phyloP scores from a whole-genome alignment of 1,140 invertebrate species.

The Ladona fulva region DNA sequence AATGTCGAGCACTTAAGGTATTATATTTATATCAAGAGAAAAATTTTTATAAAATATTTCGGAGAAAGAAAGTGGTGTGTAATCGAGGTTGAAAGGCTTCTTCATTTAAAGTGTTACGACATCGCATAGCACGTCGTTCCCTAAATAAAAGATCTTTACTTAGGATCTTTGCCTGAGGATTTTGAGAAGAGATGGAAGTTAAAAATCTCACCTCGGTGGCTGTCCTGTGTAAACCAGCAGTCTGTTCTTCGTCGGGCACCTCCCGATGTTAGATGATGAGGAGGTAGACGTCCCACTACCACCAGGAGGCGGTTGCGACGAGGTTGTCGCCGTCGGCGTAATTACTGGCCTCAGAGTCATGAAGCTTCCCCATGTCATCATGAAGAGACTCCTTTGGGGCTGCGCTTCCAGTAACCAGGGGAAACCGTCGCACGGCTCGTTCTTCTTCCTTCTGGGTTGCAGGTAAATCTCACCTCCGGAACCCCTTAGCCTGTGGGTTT shows the following conservation, averaged over 20 bases:
- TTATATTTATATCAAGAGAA: too few species aligned
- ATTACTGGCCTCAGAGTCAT: constrained; percentile 32
- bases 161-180: too few species aligned
- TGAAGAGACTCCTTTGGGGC: constrained; percentile 61
- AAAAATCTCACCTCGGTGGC: constrained; percentile 27
- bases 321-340: constrained; percentile 15
- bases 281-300: neutral
- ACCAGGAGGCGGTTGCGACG: constrained; percentile 23
- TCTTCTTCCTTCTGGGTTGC: neutral
- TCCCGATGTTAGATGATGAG: constrained; percentile 34
- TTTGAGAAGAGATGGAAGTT: neutral
- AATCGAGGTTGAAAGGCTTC: too few species aligned
- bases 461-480: constrained; percentile 46
- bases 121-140: too few species aligned
- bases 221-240: constrained; percentile 53
- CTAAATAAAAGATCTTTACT: too few species aligned
- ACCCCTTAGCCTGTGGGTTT: constrained; percentile 51
- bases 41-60: too few species aligned
- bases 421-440: constrained; percentile 58
- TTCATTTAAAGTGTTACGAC: too few species aligned
- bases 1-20: too few species aligned
- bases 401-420: constrained; percentile 65
- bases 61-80: too few species aligned
- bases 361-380: constrained; percentile 63
- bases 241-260: constrained; percentile 51